Conservation (phyloP, 2,888 invertebrate species). For the Andrena bicolor region DNA sequence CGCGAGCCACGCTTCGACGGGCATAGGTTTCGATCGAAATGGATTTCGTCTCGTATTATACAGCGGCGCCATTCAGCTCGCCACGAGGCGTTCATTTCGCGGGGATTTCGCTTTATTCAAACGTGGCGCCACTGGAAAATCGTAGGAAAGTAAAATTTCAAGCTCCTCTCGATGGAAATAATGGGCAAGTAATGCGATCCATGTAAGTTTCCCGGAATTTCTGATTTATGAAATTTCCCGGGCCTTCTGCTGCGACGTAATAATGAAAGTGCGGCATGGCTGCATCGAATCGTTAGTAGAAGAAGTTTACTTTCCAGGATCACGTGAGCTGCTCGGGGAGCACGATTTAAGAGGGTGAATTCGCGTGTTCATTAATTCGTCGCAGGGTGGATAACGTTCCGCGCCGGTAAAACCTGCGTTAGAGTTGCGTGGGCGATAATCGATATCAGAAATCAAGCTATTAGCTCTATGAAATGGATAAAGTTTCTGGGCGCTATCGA, state of each 20-base stretch:
- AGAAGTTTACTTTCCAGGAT: neutral
- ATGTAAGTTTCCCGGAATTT: too few species aligned
- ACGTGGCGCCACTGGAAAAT: neutral
- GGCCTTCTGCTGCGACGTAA: too few species aligned
- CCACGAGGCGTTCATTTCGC: neutral
- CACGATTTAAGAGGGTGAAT: neutral
- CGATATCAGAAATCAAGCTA: conserved; percentile 48
- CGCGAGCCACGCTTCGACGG: conserved; percentile 24
- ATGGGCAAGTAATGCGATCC: too few species aligned
- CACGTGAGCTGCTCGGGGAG: neutral
- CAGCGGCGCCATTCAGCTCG: neutral
- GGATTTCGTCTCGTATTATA: conserved; percentile 37
- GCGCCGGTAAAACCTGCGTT: conserved; percentile 7
- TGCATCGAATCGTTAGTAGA: neutral
- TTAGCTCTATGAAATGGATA: conserved; percentile 42
- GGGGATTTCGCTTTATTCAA: neutral
- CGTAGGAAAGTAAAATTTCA: too few species aligned
- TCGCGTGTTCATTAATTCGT: conserved; percentile 15
- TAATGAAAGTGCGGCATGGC: too few species aligned
- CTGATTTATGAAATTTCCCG: too few species aligned
- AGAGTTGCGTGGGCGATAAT: conserved; percentile 23
- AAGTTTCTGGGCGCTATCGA: conserved; percentile 40
- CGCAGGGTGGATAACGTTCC: neutral
- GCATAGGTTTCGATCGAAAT: conserved; percentile 38
- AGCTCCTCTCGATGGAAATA: too few species aligned